These are phyloP conservation scores for Xiphorhynchus erythropygius DNA, from an alignment of 2,797 vertebrate species.

Conservation along the genomic window DNA sequence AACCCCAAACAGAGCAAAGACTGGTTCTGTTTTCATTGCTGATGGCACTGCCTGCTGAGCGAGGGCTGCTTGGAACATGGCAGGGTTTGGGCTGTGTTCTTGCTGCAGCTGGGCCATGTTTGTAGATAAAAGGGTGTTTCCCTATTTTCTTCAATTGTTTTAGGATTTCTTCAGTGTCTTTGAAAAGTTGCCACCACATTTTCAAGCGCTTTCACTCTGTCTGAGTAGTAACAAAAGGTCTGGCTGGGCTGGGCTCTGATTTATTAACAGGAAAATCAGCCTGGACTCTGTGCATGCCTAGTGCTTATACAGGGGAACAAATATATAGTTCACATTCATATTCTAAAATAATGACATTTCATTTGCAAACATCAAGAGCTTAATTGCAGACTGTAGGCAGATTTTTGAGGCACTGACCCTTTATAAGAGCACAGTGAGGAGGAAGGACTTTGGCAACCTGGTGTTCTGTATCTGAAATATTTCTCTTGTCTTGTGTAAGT, in stretches of 20 bases:
- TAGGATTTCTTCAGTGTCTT: background rate
- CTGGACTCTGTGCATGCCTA: background rate
- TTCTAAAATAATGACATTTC: background rate
- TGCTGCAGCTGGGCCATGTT: background rate
- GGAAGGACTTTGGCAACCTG: background rate
- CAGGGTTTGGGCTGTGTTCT: background rate
- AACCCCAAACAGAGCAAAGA: background rate
- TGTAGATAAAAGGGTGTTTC: background rate
- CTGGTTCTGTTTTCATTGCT: background rate
- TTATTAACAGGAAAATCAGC: background rate
- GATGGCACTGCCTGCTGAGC: background rate
- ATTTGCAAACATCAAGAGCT: background rate
- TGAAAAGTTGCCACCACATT: background rate
- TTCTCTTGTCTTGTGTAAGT: background rate
- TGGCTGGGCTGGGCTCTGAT: background rate
- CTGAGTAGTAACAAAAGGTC: background rate
- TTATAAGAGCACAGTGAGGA: background rate
- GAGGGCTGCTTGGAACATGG: background rate
- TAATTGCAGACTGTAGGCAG: background rate
- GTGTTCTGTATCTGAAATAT: background rate
- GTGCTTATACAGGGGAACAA: background rate
- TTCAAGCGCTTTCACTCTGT: background rate
- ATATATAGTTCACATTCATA: fast-evolving
- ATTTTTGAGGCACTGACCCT: background rate
- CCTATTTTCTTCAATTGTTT: background rate